Evolutionary conservation across 2,888 invertebrate species (phyloP).

Genomic region (Anoncus sp.): DNA sequence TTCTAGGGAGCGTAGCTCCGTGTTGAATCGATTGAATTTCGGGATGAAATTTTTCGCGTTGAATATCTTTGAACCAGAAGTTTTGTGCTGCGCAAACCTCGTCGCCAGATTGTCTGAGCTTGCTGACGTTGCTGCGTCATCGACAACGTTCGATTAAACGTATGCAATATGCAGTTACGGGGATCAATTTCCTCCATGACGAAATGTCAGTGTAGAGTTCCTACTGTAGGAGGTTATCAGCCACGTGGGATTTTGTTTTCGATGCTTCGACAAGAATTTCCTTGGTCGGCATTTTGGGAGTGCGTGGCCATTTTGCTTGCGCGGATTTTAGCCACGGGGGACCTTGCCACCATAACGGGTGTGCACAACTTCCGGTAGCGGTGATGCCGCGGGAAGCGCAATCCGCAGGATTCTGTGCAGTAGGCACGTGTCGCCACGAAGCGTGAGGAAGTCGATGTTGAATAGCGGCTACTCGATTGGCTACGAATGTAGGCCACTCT

Average conservation of each 20-base stretch:
- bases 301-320: slow-evolving; percentile 30
- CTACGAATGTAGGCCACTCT: slow-evolving; percentile 57
- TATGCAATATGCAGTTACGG: slow-evolving; percentile 26
- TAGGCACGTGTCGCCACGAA: slow-evolving; percentile 61
- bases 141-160: slow-evolving; percentile 4
- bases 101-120: background rate
- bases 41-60: background rate
- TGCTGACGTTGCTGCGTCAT: background rate
- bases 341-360: slow-evolving; percentile 68
- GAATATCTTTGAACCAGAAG: slow-evolving; percentile 13
- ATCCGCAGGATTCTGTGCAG: slow-evolving; percentile 67
- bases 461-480: slow-evolving; percentile 41
- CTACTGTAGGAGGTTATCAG: slow-evolving; percentile 2
- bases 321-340: slow-evolving; percentile 45
- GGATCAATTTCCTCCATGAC: slow-evolving; percentile 24
- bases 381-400: slow-evolving; percentile 66
- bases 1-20: background rate
- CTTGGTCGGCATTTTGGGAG: background rate
- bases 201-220: slow-evolving; percentile 13
- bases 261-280: background rate
- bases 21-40: background rate
- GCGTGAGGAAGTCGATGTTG: slow-evolving; percentile 46
- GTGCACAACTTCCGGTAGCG: slow-evolving; percentile 42
- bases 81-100: slow-evolving; percentile 4
- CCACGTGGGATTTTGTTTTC: slow-evolving; percentile 11